phyloP scores from a whole-genome alignment of 2,113 vertebrate genomes.

The Misgurnus mizolepis region DNA sequence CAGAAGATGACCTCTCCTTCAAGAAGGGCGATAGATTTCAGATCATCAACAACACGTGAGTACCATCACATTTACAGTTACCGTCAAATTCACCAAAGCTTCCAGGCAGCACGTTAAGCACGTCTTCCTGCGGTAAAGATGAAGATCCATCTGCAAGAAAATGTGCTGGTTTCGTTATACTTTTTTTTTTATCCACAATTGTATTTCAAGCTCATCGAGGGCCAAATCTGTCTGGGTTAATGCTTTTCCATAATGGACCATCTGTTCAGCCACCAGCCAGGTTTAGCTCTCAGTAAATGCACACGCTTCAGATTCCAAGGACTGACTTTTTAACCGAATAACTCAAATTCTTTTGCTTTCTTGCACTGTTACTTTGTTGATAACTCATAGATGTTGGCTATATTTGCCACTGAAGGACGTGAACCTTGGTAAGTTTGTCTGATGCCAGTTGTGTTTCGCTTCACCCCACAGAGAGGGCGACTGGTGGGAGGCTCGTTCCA shows the following conservation, averaged over 20 bases:
- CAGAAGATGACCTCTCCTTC: slow-evolving; percentile 96
- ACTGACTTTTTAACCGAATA: slow-evolving; percentile 22
- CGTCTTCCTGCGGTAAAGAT: not conserved
- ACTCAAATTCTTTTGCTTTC: not conserved
- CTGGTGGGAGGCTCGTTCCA: slow-evolving; percentile 99
- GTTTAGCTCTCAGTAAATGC: slow-evolving; percentile 12
- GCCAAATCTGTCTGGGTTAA: slow-evolving; percentile 66
- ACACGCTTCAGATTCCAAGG: slow-evolving; percentile 51
- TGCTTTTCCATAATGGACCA: slow-evolving; percentile 63
- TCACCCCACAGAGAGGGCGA: slow-evolving; percentile 88
- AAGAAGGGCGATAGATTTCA: slow-evolving; percentile 98
- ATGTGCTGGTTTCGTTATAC: slow-evolving; percentile 14
- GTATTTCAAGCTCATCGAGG: slow-evolving; percentile 58
- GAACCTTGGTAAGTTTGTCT: not conserved
- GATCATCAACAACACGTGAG: slow-evolving; percentile 99
- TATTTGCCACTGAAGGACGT: slow-evolving; percentile 26
- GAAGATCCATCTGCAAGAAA: slow-evolving; percentile 1
- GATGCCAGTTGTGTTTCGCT: slow-evolving; percentile 13
- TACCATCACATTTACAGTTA: slow-evolving; percentile 8
- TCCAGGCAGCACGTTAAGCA: not conserved
- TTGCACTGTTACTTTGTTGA: slow-evolving; percentile 9
- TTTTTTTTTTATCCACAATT: slow-evolving; percentile 57
- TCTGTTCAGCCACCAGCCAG: slow-evolving; percentile 60
- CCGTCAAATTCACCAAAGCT: too few species aligned
- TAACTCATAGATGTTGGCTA: not conserved